phyloP scores from a whole-genome alignment of 2,797 vertebrate genomes.

The Lepilemur septentrionalis region DNA sequence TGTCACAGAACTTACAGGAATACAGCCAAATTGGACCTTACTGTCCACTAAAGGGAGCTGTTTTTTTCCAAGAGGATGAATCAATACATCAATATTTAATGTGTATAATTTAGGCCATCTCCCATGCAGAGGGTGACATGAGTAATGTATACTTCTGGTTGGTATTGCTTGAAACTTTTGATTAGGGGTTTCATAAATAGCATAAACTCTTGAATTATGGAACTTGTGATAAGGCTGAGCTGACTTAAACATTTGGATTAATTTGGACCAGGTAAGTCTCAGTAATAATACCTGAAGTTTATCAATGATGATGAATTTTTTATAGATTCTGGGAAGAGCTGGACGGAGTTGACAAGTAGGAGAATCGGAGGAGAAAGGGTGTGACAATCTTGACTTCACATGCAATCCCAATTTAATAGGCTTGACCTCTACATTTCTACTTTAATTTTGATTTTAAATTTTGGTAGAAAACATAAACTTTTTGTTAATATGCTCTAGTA shows the following conservation, averaged over 20 bases:
- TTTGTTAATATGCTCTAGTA: neutral
- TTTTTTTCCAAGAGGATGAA: slow-evolving; percentile 5
- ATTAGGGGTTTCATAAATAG: slow-evolving; percentile 39
- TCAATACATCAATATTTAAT: slow-evolving; percentile 50
- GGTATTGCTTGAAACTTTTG: slow-evolving; percentile 47
- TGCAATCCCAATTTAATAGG: neutral
- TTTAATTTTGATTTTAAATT: slow-evolving; percentile 18
- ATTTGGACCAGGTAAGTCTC: slow-evolving; percentile 1
- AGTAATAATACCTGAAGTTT: neutral
- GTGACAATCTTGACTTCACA: neutral
- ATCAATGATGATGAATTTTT: slow-evolving; percentile 26
- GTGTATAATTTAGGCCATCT: slow-evolving; percentile 5
- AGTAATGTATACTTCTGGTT: slow-evolving; percentile 26
- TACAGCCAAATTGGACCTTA: neutral
- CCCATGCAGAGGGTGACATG: neutral
- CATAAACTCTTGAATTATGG: slow-evolving; percentile 21
- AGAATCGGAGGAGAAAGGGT: neutral
- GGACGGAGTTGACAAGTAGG: neutral
- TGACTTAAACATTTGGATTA: slow-evolving; percentile 31
- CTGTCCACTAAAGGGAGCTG: neutral
- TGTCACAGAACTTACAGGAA: slow-evolving; percentile 34
- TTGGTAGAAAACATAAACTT: neutral
- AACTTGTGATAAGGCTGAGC: neutral
- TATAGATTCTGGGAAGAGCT: neutral
- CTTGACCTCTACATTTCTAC: neutral